A percentile compares a stretch with the other conserved stretches of the same genome.
phyloP scores from a whole-genome alignment of 2,113 vertebrate genomes.

The Myotis davidii region DNA sequence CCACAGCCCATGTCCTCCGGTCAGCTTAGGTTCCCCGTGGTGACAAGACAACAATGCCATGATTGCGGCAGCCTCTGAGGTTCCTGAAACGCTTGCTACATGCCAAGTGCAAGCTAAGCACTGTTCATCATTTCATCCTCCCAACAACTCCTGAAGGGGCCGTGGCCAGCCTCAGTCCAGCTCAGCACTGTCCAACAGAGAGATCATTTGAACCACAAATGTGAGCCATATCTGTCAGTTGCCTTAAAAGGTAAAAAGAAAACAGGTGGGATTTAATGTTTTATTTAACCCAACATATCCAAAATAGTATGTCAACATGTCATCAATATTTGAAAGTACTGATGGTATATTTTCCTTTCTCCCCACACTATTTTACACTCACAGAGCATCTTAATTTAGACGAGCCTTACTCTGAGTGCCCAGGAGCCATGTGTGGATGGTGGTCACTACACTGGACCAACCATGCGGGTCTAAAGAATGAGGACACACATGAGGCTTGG shows the following conservation, averaged over 20 bases:
- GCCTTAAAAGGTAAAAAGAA: not conserved
- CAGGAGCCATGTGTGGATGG: fast-evolving
- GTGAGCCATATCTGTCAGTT: not conserved
- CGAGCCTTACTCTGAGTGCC: not conserved
- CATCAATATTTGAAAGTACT: constrained; percentile 33
- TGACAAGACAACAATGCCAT: fast-evolving
- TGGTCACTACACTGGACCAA: not conserved
- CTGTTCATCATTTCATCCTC: not conserved
- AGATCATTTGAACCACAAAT: not conserved
- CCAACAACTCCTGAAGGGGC: not conserved
- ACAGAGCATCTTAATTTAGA: not conserved
- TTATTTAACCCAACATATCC: not conserved
- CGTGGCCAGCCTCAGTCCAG: not conserved
- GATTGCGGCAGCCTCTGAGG: not conserved
- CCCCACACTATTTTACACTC: not conserved
- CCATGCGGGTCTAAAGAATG: not conserved
- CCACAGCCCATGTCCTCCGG: not conserved
- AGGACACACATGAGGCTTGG: not conserved
- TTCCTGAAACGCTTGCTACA: not conserved
- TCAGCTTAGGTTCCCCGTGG: not conserved
- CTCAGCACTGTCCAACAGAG: not conserved
- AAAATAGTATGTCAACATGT: not conserved
- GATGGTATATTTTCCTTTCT: not conserved
- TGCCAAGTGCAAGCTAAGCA: not conserved
- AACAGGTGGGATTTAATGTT: not conserved